Evolutionary conservation across 1,140 invertebrate species (phyloP).

Genomic region (Mylabris phalerata): DNA sequence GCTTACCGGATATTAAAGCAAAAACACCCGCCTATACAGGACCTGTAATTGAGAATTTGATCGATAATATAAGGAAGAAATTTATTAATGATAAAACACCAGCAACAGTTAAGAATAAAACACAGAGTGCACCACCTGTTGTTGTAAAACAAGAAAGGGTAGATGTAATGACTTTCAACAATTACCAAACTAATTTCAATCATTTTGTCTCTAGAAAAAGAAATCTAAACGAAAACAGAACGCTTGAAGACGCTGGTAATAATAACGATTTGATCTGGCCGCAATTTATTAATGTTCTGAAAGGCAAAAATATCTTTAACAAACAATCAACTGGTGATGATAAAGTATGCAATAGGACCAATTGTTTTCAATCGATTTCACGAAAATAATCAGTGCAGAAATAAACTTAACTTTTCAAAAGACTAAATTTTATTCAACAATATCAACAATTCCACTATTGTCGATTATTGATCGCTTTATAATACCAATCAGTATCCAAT

Average conservation of each 20-base stretch:
- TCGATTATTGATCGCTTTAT: too few relatives aligned
- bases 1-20: background rate
- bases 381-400: too few relatives aligned
- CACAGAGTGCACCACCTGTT: conserved; percentile 24
- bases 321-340: too few relatives aligned
- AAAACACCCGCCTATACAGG: conserved; percentile 34
- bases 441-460: too few relatives aligned
- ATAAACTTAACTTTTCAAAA: too few relatives aligned
- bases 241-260: background rate
- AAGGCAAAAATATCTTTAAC: conserved; percentile 21
- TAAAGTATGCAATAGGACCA: too few relatives aligned
- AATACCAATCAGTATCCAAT: conserved; percentile 58
- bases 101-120: conserved; percentile 7
- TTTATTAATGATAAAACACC: background rate
- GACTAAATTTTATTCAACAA: too few relatives aligned
- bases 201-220: conserved; percentile 21
- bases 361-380: too few relatives aligned
- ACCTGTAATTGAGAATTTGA: conserved; percentile 49
- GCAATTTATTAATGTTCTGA: conserved; percentile 30
- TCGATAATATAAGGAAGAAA: conserved; percentile 44
- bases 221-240: conserved; percentile 27
- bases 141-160: background rate
- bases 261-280: conserved; percentile 13
- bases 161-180: conserved; percentile 1
- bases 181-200: conserved; percentile 1